Evolutionary conservation across 2,797 vertebrate species (phyloP), one percentile per base, ranked within the genome.

Genomic region (Onychomys torridus): DNA sequence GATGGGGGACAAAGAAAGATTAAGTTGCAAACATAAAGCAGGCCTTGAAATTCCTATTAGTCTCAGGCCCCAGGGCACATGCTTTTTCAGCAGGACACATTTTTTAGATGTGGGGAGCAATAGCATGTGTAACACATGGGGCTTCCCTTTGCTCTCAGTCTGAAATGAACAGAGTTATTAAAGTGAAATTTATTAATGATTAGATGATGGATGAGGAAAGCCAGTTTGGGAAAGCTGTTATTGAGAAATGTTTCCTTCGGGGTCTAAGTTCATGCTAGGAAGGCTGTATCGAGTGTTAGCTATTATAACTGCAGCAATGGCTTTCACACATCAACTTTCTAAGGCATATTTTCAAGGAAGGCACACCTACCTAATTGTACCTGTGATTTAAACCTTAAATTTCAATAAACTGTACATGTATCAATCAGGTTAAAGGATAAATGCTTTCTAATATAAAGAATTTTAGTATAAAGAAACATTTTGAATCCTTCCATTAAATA

Each of bases 41-140:
- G 98, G 95, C 97, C 98, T 98, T 98, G 97, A 99, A 98, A 98
- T 98, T 98, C 97, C 96, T 98, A 97, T 98, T 98, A 98, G 98
- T 98, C 98, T 96, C 83, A 43, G 96, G 98, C 97, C 93, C 97
- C 91, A 95, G 98, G 98, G 97, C 98, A 98, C 90, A 85, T 94
- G 96, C 94, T 97, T 98, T 98, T 98, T 96, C 97, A 97, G 95
- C 93, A 96, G 97, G 97, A 98, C 78, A 94, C 94, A 91, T 85
- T 97, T 98, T 98, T 98, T 90, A 96, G 95, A 98, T 97, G 95
- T 91, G 96, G 88, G 93, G 96, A 97, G 96, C 94, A 67, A 46
- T 93, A 96, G 88, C 97, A 94, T 83, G 85, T 81, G 94, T 90
- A 55, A 90, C 71, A 85, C 96, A 86, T 17, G 92, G 94, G 97